Evolutionary conservation across 2,888 invertebrate genomes (phyloP).

Genomic region (Congeria kusceri): DNA sequence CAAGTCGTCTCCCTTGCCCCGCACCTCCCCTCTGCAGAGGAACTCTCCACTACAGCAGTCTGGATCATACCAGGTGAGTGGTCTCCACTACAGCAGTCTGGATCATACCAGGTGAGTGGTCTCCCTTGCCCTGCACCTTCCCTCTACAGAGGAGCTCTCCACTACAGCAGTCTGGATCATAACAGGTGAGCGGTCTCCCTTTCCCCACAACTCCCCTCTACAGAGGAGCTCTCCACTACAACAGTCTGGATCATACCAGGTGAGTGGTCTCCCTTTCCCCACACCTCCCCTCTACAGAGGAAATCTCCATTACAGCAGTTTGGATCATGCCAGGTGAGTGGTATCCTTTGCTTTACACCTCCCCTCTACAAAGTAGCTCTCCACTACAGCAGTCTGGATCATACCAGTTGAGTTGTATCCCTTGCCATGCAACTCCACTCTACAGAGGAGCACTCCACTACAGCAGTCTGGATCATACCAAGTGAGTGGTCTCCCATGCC

Average conservation of each 20-base stretch:
- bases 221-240: constrained; percentile 52
- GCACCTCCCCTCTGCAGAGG: constrained; percentile 52
- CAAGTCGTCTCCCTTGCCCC: constrained; percentile 56
- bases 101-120: constrained; percentile 20
- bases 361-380: constrained; percentile 51
- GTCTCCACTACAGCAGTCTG: background rate
- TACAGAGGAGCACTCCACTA: constrained; percentile 52
- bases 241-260: constrained; percentile 17
- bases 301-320: constrained; percentile 46
- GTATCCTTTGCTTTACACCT: constrained; percentile 49
- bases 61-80: constrained; percentile 17
- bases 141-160: constrained; percentile 54
- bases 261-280: constrained; percentile 51
- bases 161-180: constrained; percentile 8
- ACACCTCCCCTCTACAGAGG: constrained; percentile 48
- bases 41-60: constrained; percentile 46
- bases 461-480: constrained; percentile 7
- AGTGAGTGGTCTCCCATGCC: constrained; percentile 52
- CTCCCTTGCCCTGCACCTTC: constrained; percentile 51
- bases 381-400: constrained; percentile 26
- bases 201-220: constrained; percentile 52
- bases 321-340: constrained; percentile 42
- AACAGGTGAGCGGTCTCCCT: constrained; percentile 40
- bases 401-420: constrained; percentile 28
- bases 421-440: constrained; percentile 44